Percentiles rank a stretch among this genome's conserved stretches.
Evolutionary conservation across 2,797 vertebrate genomes (phyloP).

Genomic region (Pseudochaenichthys georgianus): DNA sequence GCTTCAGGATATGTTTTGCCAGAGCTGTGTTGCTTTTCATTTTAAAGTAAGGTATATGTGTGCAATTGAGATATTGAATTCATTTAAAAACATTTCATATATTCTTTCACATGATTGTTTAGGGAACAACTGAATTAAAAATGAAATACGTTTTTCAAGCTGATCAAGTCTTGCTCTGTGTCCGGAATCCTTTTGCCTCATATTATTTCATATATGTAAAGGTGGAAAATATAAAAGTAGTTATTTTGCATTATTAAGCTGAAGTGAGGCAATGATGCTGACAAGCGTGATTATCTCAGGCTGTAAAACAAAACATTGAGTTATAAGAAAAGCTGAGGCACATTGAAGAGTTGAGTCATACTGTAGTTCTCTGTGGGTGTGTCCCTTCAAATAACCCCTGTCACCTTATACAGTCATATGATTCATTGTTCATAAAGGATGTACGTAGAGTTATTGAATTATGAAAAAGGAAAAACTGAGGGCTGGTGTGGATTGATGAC

Average conservation of each 20-base stretch:
- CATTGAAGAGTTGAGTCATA: background rate
- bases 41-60: background rate
- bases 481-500: background rate
- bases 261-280: no score
- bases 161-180: background rate
- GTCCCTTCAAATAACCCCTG: background rate
- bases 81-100: slow-evolving; percentile 11
- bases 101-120: slow-evolving; percentile 12
- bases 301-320: background rate
- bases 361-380: background rate
- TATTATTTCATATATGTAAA: no score
- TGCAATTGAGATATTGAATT: slow-evolving; percentile 3
- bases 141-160: slow-evolving; percentile 29
- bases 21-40: background rate
- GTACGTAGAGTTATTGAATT: no score
- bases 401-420: background rate
- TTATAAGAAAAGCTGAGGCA: background rate
- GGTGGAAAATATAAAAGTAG: background rate
- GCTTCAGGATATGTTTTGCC: slow-evolving; percentile 4
- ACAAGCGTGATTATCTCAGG: no score
- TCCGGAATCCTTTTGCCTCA: background rate
- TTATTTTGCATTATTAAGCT: no score
- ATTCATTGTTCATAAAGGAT: background rate
- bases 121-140: slow-evolving; percentile 49
- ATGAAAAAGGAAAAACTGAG: background rate